Evolutionary conservation across 2,113 vertebrate species (phyloP), one percentile per base, ranked within the genome.

Genomic region (Choloepus hoffmanni): DNA sequence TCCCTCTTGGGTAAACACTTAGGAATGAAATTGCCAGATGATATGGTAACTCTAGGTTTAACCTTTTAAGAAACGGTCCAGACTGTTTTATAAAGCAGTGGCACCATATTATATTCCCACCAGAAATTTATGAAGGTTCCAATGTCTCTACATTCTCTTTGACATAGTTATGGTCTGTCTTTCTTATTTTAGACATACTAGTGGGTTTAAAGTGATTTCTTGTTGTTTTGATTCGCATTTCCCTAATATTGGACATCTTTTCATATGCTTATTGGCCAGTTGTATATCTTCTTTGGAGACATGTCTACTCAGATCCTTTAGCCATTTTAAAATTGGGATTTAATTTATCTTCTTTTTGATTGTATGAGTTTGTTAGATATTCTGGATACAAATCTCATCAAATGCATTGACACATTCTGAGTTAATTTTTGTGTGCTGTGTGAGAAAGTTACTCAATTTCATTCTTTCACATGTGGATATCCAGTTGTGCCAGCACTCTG

Each of bases 141-240:
- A 9, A 67, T 77, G 84, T 67, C 55, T 67, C 15, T 12, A 23
- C 10, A 36, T 24, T 30, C 45, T 77, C 10, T 23, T 8, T 30
- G 76, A 58, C 70, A 28, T 81, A 79, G 10, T 18, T 50, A 50
- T 50, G 63, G 6, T 50, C 24, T 68, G 40, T 68, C 26, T 84
- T 45, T 83, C 68, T 60, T 76, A 77, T 60, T 89, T 89, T 84
- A 84, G 70, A 23, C 50, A 83, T 67, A 23, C 84, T 84, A 84
- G 36, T 68, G 40, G 60, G 19, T 76, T 9, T 48, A 15, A 68
- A 45, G 15, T 6, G 18, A 60, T 68, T 55, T 76, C 76, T 58
- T 50, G 13, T 67, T 30, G 58, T 70, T 76, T 89, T 77, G 16
- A 63, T 76, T 67, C 83, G 30, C 36, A 67, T 67, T 84, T 76